A percentile compares a stretch with the other conserved stretches of the same genome.
phyloP scores from a whole-genome alignment of 2,113 vertebrate species.

The Sinocyclocheilus anophthalmus region DNA sequence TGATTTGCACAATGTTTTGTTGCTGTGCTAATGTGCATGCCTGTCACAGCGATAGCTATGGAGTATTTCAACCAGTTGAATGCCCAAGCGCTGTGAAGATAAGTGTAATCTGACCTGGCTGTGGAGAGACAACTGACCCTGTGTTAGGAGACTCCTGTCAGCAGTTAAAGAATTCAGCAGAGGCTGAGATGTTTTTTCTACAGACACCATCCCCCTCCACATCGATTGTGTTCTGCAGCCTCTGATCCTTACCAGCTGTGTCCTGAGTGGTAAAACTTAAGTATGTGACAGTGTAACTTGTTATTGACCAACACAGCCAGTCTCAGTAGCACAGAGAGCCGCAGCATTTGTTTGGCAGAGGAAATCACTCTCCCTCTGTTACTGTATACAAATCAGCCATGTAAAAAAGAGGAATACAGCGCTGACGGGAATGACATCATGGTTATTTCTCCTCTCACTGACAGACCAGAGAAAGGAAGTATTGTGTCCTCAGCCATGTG shows the following conservation, averaged over 20 bases:
- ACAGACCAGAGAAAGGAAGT: conserved; percentile 64
- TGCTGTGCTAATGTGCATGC: conserved; percentile 27
- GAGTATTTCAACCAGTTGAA: conserved; percentile 39
- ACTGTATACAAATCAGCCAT: conserved; percentile 68
- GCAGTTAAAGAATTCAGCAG: conserved; percentile 47
- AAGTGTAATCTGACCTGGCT: conserved; percentile 50
- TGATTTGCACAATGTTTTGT: neutral
- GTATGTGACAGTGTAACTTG: conserved; percentile 43
- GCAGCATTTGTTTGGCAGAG: conserved; percentile 58
- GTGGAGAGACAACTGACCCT: conserved; percentile 48
- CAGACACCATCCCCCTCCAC: conserved; percentile 14
- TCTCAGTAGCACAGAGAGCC: conserved; percentile 46
- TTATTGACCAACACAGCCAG: conserved; percentile 29
- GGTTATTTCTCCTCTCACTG: conserved; percentile 32
- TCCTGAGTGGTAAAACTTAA: conserved; percentile 65
- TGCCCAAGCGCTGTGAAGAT: neutral
- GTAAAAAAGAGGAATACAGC: conserved; percentile 66
- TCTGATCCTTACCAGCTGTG: neutral
- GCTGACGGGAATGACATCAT: conserved; percentile 69
- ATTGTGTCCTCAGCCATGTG: conserved; percentile 68
- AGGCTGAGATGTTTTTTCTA: conserved; percentile 37
- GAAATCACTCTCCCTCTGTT: conserved; percentile 47
- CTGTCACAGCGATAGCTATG: neutral
- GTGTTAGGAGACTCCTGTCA: conserved; percentile 51
- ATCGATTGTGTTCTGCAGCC: conserved; percentile 13